Conservation (phyloP, 1,140 invertebrate species). For the Euborellia annulipes region DNA sequence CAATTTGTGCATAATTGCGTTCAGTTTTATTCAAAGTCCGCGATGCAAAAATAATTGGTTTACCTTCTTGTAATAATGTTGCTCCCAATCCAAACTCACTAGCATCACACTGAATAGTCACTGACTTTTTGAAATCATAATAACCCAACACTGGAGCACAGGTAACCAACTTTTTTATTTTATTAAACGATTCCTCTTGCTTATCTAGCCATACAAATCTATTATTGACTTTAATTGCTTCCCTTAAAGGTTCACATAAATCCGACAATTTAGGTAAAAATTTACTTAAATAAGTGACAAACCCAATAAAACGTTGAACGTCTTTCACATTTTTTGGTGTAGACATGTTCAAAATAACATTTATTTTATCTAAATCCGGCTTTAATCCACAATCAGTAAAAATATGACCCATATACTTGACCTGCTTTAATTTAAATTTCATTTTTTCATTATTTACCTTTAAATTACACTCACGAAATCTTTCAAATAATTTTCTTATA, state of each 20-base stretch:
- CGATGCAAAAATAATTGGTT: slow-evolving; percentile 23
- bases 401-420: slow-evolving; percentile 2
- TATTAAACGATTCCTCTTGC: slow-evolving; percentile 15
- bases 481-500: background rate
- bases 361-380: background rate
- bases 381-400: background rate
- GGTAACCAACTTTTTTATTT: slow-evolving; percentile 17
- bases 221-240: slow-evolving; percentile 17
- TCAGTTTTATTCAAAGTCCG: slow-evolving; percentile 15
- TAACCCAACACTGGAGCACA: slow-evolving; percentile 18
- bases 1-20: slow-evolving; percentile 25
- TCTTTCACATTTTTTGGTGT: background rate
- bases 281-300: slow-evolving; percentile 25
- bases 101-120: slow-evolving; percentile 9
- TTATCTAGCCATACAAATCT: slow-evolving; percentile 14
- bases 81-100: slow-evolving; percentile 13
- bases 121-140: slow-evolving; percentile 13
- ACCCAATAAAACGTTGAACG: slow-evolving; percentile 18
- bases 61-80: slow-evolving; percentile 15
- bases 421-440: background rate
- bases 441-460: background rate
- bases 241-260: slow-evolving; percentile 15
- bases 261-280: slow-evolving; percentile 22
- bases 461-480: background rate
- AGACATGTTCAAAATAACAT: background rate